Evolutionary conservation across 2,113 vertebrate species (phyloP).

Genomic region (Petrocephalus zakoni): DNA sequence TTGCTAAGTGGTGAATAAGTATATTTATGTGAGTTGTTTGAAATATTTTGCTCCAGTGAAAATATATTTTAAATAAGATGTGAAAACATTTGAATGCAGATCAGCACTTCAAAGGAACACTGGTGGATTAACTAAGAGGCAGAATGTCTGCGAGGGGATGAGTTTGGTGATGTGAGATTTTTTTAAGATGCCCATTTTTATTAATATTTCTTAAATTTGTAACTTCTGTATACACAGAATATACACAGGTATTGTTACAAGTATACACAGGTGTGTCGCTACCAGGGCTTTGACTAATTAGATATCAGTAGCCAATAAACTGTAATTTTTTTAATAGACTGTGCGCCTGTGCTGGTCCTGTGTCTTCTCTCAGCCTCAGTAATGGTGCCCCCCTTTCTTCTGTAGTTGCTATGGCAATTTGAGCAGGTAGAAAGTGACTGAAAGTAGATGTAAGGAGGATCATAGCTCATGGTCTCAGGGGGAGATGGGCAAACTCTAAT

Average conservation of each 20-base stretch:
- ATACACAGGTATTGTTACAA: too few species aligned
- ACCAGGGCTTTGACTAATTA: not conserved
- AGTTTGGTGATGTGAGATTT: not conserved
- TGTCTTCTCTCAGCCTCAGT: not conserved
- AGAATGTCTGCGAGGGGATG: not conserved
- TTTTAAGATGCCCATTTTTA: not conserved
- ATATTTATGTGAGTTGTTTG: not conserved
- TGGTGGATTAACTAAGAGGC: not conserved
- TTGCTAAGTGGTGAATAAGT: not conserved
- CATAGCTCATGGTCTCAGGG: not conserved
- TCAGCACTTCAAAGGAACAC: not conserved
- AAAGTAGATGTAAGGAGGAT: not conserved
- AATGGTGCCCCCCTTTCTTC: not conserved
- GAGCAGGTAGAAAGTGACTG: not conserved
- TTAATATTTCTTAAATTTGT: not conserved
- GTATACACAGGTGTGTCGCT: not conserved
- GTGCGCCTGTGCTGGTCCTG: not conserved
- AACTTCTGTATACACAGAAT: not conserved
- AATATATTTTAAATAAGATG: not conserved
- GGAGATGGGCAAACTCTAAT: not conserved
- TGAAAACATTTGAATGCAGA: not conserved
- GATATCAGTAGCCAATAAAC: not conserved
- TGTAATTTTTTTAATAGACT: too few species aligned
- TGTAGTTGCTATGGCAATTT: slow-evolving; percentile 17
- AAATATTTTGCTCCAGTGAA: not conserved